Base-by-base conservation (phyloP, 2,888 invertebrate genomes). In the Amblyjoppa fuscipennis region DNA sequence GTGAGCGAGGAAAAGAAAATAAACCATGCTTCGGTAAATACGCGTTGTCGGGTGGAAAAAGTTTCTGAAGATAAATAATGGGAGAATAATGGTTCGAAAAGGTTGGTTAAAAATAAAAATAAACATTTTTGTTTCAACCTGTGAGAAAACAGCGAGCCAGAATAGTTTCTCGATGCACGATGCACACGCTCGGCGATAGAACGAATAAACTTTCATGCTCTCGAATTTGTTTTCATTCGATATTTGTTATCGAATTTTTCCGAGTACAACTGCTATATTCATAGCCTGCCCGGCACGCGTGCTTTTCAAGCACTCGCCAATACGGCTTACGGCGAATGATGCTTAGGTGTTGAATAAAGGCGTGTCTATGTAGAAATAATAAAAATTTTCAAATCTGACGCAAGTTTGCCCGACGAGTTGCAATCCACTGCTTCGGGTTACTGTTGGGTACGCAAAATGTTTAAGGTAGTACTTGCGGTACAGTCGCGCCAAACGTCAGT, bases 111-210 rank as follows among this genome's bases (percentile, higher is more conserved):
- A 59, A 28, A 59, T 16, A 4, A 28, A 59, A 59, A 28, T 59
- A 2, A 0, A 9, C 9, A 59, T 28, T 59, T 59, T 25, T 9
- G 31, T n/a, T 61, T 5, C 28, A 9, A 6, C 70, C 70, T 34
- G 31, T 38, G 61, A 49, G 59, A 53, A 79, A 79, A 79, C 61
- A 38, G 49, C 70, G 20, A 6, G 61, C 49, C 78, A 70, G 78
- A 70, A 31, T n/a, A 69, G 25, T 51, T 70, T 61, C 4, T 59
- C 38, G 11, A 25, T 28, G 59, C 4, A 11, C 25, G 59, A 28
- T 59, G 7, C 56, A 49, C 7, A 7, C 59, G 28, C 59, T 59
- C 28, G 25, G 28, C 59, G 28, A 59, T 59, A 59, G 13, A 59
- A 59, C 28, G 28, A 28, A 13, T 13, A 28, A 59, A 28, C 28